Evolutionary conservation across 2,888 invertebrate species (phyloP), one percentile per base, ranked within the genome.

Genomic region (Pristionchus japonicus): DNA sequence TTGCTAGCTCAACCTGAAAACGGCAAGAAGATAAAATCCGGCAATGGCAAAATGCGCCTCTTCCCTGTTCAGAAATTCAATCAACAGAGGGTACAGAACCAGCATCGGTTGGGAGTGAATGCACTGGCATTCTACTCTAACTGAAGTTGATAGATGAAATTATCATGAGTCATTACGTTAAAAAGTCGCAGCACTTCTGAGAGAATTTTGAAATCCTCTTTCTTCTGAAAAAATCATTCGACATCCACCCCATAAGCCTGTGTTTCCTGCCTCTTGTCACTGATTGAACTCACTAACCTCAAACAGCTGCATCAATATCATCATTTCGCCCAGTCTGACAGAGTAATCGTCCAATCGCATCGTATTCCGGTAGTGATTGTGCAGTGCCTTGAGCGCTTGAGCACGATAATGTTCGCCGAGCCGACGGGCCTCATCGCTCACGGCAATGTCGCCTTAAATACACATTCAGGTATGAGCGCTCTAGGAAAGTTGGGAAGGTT

Each of bases 261-360:
- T 47, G 13, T 13, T 47, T 15, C 23, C 4, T 4, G 20, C 61
- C 7, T 7, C 3, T 61, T 61, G 7, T 61, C 20, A n/a, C 1
- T 64, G 7, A 31, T 11, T 27, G 4, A 31, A 0, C 13, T 37
- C 1, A 37, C 15, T 70, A n/a, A 77, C 77, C 77, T 77, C 77
- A 27, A 77, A 43, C 6, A 77, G n/a, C 27, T 77, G 77, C 77
- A 77, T 40, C 43, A 77, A 11, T 43, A 77, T 77, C 77, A 77
- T 77, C 43, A 77, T 27, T 43, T 77, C 77, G 23, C 77, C 77
- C n/a, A 77, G 43, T 43, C 77, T 40, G 6, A n/a, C 15, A 1
- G 77, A 43, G 43, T 77, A 77, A 15, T 77, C 77, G 23, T 23
- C n/a, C 40, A 77, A 27, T n/a, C n/a, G 7, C 77, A 77, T n/a